A percentile compares a stretch with the other conserved stretches of the same genome.
These are phyloP conservation scores for Notospermus geniculatus DNA, from an alignment of 1,140 invertebrate genomes.

Conservation along the genomic window DNA sequence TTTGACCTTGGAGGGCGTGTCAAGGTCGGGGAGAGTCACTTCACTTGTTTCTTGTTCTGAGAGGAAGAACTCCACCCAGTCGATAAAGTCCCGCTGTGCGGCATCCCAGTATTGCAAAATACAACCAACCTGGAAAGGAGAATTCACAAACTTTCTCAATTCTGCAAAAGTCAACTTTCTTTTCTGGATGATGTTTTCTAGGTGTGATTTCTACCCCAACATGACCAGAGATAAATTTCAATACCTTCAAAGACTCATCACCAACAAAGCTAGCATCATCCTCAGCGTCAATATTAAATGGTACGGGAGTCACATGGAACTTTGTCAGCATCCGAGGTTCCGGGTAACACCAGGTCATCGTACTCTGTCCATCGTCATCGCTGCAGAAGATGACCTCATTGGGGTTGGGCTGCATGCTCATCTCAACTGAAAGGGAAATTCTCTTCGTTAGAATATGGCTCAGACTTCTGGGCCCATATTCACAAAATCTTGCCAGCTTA, in stretches of 20 bases:
- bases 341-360: constrained; percentile 82
- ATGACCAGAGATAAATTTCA: too few species aligned
- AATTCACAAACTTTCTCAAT: too few species aligned
- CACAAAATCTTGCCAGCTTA: too few species aligned
- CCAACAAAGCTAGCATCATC: constrained; percentile 23
- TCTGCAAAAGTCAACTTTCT: too few species aligned
- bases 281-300: constrained; percentile 57
- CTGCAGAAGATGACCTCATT: constrained; percentile 48
- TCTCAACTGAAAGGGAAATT: constrained; percentile 17
- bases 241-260: constrained; percentile 1
- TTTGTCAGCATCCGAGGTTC: constrained; percentile 73
- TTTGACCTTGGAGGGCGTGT: constrained; percentile 29
- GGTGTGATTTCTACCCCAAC: too few species aligned
- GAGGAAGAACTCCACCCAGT: constrained; percentile 64
- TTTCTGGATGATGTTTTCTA: too few species aligned
- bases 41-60: constrained; percentile 66
- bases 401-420: constrained; percentile 28
- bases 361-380: constrained; percentile 49
- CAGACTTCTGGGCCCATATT: too few species aligned
- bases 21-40: constrained; percentile 59
- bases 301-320: constrained; percentile 73
- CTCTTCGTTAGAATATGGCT: background rate
- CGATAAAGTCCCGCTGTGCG: constrained; percentile 61
- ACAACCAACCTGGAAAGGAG: constrained; percentile 59
- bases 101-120: constrained; percentile 70